These are phyloP conservation scores for Hirtodrosophila alboralis DNA, from an alignment of 2,888 invertebrate genomes.

Conservation along the genomic window DNA sequence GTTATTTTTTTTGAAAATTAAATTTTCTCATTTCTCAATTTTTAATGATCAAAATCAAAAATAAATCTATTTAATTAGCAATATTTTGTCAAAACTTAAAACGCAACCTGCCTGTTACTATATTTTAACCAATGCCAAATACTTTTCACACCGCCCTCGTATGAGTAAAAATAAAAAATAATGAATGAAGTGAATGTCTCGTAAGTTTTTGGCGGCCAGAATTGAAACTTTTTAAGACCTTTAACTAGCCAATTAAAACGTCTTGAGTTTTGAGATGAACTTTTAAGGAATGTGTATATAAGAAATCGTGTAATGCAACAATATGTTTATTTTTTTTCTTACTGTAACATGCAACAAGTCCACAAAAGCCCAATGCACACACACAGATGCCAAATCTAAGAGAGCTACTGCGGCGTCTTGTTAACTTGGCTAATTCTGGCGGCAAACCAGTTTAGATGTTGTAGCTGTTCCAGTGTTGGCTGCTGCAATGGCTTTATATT, in stretches of 20 bases:
- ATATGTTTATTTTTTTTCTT: conserved; percentile 15
- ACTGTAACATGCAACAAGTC: conserved; percentile 31
- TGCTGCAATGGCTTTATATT: conserved; percentile 42
- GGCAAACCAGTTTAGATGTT: conserved; percentile 68
- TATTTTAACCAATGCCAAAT: too few species aligned
- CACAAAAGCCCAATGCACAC: conserved; percentile 35
- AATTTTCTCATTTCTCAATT: too few species aligned
- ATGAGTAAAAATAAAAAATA: background rate
- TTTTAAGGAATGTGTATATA: conserved; percentile 34
- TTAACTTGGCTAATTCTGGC: conserved; percentile 74
- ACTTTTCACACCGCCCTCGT: too few species aligned
- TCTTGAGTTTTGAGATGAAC: conserved; percentile 35
- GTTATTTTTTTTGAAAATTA: too few species aligned
- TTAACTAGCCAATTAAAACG: background rate
- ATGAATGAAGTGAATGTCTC: conserved; percentile 32
- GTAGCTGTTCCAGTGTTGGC: conserved; percentile 11
- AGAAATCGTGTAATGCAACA: background rate
- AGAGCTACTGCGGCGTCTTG: conserved; percentile 32
- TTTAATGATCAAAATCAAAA: too few species aligned
- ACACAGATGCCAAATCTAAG: conserved; percentile 36
- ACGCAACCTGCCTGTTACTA: too few species aligned
- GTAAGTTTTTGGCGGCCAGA: conserved; percentile 1
- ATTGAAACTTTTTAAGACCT: conserved; percentile 1
- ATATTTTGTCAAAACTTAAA: too few species aligned
- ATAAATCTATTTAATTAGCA: too few species aligned